Percentiles rank a stretch among this genome's conserved stretches.
phyloP scores from a whole-genome alignment of 2,888 invertebrate species.

The Eledone cirrhosa region DNA sequence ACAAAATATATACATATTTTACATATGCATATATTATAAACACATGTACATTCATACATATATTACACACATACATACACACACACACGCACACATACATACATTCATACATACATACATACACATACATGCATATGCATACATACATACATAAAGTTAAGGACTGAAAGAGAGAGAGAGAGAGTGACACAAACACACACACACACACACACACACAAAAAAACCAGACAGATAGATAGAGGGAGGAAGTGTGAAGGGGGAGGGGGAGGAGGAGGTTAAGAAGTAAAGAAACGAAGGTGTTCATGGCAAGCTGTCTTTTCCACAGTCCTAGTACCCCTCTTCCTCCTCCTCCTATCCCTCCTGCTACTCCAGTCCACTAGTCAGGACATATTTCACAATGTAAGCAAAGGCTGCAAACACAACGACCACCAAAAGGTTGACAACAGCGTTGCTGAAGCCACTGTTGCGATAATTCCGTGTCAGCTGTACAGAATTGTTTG shows the following conservation, averaged over 20 bases:
- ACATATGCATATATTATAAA: too few species aligned
- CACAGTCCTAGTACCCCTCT: not conserved
- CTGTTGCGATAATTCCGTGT: slow-evolving; percentile 37
- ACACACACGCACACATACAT: too few species aligned
- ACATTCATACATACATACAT: too few species aligned
- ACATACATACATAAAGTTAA: not conserved
- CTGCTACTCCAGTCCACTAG: slow-evolving; percentile 54
- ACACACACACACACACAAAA: too few species aligned
- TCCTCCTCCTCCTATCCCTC: not conserved
- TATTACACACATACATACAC: too few species aligned
- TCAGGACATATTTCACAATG: slow-evolving; percentile 86
- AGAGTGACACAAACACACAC: not conserved
- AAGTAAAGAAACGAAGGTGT: not conserved
- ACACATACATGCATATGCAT: too few species aligned
- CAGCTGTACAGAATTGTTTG: slow-evolving; percentile 24
- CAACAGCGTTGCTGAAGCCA: slow-evolving; percentile 73
- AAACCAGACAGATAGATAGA: not conserved
- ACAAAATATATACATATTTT: too few species aligned
- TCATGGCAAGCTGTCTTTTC: slow-evolving; percentile 9
- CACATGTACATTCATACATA: too few species aligned
- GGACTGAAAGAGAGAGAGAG: not conserved
- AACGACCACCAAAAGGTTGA: slow-evolving; percentile 86
- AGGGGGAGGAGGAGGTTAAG: not conserved
- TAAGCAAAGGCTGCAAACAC: slow-evolving; percentile 92
- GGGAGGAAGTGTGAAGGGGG: not conserved